phyloP scores from a whole-genome alignment of 2,113 vertebrate species.

The Crypturellus undulatus region DNA sequence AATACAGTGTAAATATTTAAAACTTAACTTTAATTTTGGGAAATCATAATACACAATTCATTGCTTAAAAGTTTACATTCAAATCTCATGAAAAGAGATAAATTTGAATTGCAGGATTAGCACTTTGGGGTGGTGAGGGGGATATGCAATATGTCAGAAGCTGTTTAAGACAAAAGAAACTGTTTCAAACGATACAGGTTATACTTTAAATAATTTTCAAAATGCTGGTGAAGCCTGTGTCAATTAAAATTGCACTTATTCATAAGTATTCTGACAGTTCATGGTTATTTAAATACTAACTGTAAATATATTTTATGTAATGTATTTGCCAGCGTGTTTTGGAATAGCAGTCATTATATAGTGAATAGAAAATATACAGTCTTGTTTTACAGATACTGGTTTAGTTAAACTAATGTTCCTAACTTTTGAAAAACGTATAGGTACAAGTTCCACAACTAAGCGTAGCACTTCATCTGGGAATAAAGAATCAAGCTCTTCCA shows the following conservation, averaged over 20 bases:
- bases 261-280: background rate
- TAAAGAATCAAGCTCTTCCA: constrained; percentile 87
- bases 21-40: background rate
- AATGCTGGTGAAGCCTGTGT: background rate
- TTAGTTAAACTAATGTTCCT: background rate
- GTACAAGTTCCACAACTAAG: constrained; percentile 81
- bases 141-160: background rate
- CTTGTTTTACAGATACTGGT: background rate
- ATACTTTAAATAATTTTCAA: background rate
- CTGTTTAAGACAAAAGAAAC: background rate
- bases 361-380: background rate
- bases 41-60: background rate
- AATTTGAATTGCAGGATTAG: background rate
- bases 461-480: constrained; percentile 82
- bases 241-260: background rate
- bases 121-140: background rate
- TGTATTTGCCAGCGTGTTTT: background rate
- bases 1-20: background rate
- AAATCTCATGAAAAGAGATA: background rate
- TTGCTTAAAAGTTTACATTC: background rate
- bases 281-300: background rate
- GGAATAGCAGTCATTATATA: background rate
- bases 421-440: constrained; percentile 47
- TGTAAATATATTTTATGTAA: background rate
- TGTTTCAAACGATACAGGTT: background rate